phyloP scores from a whole-genome alignment of 2,888 invertebrate species.

The Cantharis rufa region DNA sequence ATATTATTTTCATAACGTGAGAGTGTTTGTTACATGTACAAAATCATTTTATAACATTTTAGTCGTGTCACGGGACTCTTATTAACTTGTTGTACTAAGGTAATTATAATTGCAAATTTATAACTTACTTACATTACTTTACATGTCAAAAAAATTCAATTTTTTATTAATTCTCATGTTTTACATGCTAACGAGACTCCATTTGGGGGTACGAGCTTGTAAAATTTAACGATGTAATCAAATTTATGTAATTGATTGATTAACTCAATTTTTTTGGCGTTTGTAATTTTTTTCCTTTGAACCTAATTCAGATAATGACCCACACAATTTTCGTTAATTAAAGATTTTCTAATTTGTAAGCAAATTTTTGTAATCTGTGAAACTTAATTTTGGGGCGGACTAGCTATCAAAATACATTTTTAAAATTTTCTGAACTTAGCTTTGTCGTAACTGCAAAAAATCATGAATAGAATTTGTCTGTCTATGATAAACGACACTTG shows the following conservation, averaged over 20 bases:
- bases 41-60: background rate
- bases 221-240: background rate
- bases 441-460: too few relatives aligned
- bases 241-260: background rate
- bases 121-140: background rate
- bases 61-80: background rate
- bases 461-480: too few relatives aligned
- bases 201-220: background rate
- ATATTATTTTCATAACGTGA: background rate
- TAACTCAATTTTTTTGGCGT: background rate
- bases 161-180: background rate
- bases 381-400: background rate
- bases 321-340: background rate
- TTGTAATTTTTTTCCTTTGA: background rate
- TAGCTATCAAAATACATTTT: background rate
- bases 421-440: too few relatives aligned
- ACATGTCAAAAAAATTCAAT: background rate
- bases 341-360: background rate
- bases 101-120: background rate
- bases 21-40: background rate
- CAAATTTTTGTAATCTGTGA: background rate
- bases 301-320: background rate
- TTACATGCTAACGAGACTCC: background rate
- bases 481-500: too few relatives aligned
- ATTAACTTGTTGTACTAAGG: background rate